Conservation (phyloP, 2,888 invertebrate species). For the Agonopterix heracliana region DNA sequence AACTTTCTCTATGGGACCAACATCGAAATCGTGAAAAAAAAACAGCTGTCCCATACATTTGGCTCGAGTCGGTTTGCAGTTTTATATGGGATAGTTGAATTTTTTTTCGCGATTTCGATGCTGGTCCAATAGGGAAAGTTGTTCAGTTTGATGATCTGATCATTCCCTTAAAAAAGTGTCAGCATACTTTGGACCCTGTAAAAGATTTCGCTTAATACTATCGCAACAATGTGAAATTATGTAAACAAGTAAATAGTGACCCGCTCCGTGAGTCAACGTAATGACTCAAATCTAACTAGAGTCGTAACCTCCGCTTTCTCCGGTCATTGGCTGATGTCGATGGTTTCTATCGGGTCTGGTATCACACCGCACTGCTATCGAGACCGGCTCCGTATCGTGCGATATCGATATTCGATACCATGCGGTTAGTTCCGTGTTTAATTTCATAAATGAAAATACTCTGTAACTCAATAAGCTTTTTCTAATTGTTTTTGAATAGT, state of each 20-base stretch:
- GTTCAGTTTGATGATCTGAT: no score
- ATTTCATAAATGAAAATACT: not conserved
- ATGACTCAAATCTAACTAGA: not conserved
- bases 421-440: not conserved
- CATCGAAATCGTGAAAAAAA: no score
- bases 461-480: not conserved
- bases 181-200: slow-evolving; percentile 1
- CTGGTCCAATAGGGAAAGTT: no score
- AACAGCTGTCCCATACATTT: no score
- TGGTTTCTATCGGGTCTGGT: not conserved
- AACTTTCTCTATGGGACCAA: no score
- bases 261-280: not conserved
- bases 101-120: no score
- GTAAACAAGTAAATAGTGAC: not conserved
- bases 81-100: no score
- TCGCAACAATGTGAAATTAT: not conserved
- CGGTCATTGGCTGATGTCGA: slow-evolving; percentile 20
- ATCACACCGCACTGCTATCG: not conserved
- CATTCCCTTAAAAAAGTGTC: no score
- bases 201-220: not conserved
- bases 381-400: slow-evolving; percentile 1
- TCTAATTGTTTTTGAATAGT: not conserved
- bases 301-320: slow-evolving; percentile 19
- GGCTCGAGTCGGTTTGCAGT: no score
- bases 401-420: not conserved